phyloP scores from a whole-genome alignment of 2,888 invertebrate genomes.

The Caenorhabditis sp. region DNA sequence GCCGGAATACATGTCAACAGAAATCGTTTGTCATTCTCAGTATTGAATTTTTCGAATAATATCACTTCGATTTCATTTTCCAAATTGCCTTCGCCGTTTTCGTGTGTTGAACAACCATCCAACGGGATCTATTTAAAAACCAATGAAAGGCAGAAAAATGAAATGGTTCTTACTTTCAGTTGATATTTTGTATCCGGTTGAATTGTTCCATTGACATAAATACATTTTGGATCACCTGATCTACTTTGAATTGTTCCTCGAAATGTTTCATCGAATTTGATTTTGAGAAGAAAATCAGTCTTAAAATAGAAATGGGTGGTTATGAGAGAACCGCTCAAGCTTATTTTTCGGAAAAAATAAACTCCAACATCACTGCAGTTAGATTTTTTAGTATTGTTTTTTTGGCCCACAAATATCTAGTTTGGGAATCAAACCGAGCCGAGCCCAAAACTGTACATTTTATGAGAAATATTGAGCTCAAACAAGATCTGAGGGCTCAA shows the following conservation, averaged over 20 bases:
- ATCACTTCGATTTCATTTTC: slow-evolving; percentile 69
- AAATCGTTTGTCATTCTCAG: slow-evolving; percentile 59
- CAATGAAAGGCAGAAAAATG: too few relatives aligned
- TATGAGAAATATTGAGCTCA: too few relatives aligned
- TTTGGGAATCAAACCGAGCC: too few relatives aligned
- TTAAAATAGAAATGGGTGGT: too few relatives aligned
- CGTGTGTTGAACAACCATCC: slow-evolving; percentile 64
- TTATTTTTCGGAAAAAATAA: too few relatives aligned
- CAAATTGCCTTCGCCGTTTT: slow-evolving; percentile 65
- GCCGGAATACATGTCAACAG: slow-evolving; percentile 65
- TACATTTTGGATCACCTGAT: slow-evolving; percentile 67
- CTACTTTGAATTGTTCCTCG: slow-evolving; percentile 66
- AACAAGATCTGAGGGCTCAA: too few relatives aligned
- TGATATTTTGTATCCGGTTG: slow-evolving; percentile 61
- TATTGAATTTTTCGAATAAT: slow-evolving; percentile 38
- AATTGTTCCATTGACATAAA: slow-evolving; percentile 68
- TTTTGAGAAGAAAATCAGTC: slow-evolving; percentile 66
- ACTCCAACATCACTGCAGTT: too few relatives aligned
- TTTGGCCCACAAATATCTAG: too few relatives aligned
- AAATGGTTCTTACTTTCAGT: slow-evolving; percentile 63
- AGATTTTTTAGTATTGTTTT: too few relatives aligned
- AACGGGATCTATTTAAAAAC: slow-evolving; percentile 70
- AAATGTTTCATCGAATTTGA: slow-evolving; percentile 66
- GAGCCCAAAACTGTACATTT: too few relatives aligned
- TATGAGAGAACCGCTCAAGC: too few relatives aligned